A percentile compares a stretch with the other conserved stretches of the same genome.
Conservation (phyloP, 1,140 invertebrate genomes). For the Leptinotarsa defecta region DNA sequence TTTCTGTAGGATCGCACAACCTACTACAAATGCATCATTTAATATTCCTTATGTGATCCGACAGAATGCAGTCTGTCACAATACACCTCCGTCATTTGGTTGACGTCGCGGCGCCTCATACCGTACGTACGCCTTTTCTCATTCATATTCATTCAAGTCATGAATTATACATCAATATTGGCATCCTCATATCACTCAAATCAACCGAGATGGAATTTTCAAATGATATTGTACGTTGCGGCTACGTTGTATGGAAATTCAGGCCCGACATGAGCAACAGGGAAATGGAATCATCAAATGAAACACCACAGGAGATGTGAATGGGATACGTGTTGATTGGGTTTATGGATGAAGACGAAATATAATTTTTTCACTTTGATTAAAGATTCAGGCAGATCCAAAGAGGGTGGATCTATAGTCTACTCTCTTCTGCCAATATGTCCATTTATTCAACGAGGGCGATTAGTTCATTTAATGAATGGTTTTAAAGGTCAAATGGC, state of each 20-base stretch:
- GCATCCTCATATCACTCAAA: constrained; percentile 2
- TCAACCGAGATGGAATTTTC: constrained; percentile 5
- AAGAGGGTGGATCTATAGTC: no score
- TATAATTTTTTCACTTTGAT: no score
- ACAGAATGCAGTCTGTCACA: constrained; percentile 2
- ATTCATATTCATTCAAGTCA: constrained; percentile 2
- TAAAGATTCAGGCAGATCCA: no score
- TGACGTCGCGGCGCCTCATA: background rate
- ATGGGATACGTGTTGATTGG: background rate
- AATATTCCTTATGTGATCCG: constrained; percentile 8
- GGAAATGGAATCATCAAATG: background rate
- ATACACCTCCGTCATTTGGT: constrained; percentile 5
- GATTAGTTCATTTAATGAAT: no score
- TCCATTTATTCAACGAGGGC: no score
- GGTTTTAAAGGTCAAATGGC: no score
- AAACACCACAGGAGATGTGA: no score
- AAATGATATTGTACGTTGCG: constrained; percentile 3
- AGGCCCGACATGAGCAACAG: background rate
- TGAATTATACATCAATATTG: constrained; percentile 9
- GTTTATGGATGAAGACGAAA: no score
- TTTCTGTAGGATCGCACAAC: background rate
- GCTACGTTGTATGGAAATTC: background rate
- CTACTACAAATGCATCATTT: constrained; percentile 2
- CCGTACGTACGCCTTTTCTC: background rate
- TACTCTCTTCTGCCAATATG: no score